phyloP scores from a whole-genome alignment of 1,140 invertebrate genomes.

The Odontomachus brunneus region DNA sequence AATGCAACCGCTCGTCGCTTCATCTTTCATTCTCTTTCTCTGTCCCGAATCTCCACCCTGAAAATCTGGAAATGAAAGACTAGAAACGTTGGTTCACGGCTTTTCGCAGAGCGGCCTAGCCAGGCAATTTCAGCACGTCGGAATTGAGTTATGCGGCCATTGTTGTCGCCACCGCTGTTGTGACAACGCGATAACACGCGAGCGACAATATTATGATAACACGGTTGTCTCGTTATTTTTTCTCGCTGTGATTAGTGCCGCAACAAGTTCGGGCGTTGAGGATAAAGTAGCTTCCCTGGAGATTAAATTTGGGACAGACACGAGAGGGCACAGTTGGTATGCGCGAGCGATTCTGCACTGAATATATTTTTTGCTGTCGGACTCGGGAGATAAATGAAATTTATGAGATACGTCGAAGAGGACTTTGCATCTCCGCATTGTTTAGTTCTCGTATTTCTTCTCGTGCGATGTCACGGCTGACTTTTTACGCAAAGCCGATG shows the following conservation, averaged over 20 bases:
- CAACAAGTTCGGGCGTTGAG: not conserved
- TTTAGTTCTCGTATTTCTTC: not conserved
- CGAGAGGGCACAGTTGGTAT: not conserved
- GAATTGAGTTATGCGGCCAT: constrained; percentile 34
- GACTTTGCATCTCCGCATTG: not conserved
- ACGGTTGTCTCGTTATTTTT: constrained; percentile 8
- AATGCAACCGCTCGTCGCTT: not conserved
- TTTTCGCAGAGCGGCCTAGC: not conserved
- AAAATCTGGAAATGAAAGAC: constrained; percentile 15
- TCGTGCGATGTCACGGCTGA: constrained; percentile 3
- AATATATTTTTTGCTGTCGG: not conserved
- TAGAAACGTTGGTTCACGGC: constrained; percentile 13
- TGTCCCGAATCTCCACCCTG: not conserved
- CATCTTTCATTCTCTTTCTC: not conserved
- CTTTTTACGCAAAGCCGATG: not conserved
- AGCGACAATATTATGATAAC: constrained; percentile 25
- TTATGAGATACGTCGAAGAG: not conserved
- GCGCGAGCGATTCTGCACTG: not conserved
- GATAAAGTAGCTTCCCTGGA: not conserved
- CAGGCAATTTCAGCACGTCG: constrained; percentile 36
- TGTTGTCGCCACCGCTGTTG: not conserved
- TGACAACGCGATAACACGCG: not conserved
- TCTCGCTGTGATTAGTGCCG: not conserved
- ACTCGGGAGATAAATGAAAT: constrained; percentile 15
- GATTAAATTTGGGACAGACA: constrained; percentile 10